These are phyloP conservation scores for Nothobranchius kuhntae DNA, from an alignment of 2,113 vertebrate genomes.

Conservation along the genomic window DNA sequence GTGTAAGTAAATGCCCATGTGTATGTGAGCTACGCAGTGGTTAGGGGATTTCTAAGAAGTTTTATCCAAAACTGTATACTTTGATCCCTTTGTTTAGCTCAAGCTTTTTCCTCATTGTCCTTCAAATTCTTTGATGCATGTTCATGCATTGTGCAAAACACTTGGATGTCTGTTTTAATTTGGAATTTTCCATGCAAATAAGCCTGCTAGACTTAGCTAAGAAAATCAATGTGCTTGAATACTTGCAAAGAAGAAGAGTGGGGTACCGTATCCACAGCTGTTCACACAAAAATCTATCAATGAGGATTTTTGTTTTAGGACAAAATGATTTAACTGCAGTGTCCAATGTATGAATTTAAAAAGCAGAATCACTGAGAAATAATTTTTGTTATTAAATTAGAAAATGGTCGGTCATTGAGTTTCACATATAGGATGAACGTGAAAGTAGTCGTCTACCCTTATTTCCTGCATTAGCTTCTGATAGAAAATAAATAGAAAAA, in stretches of 20 bases:
- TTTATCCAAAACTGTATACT: neutral
- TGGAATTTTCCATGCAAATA: constrained; percentile 29
- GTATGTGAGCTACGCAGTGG: neutral
- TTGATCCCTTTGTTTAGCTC: neutral
- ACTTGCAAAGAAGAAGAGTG: too few relatives aligned
- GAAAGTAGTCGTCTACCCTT: too few relatives aligned
- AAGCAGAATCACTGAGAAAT: too few relatives aligned
- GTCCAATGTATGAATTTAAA: too few relatives aligned
- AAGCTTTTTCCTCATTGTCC: neutral
- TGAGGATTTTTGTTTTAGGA: too few relatives aligned
- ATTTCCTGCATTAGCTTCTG: too few relatives aligned
- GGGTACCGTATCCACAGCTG: too few relatives aligned
- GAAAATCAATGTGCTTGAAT: constrained; percentile 20
- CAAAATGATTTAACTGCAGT: neutral
- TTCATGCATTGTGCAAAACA: constrained; percentile 17
- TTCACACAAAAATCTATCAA: too few relatives aligned
- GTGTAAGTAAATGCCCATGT: constrained; percentile 2
- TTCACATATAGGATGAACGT: neutral
- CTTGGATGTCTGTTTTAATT: constrained; percentile 22
- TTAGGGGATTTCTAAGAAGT: neutral
- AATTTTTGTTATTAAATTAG: constrained; percentile 13
- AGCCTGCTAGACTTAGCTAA: constrained; percentile 6
- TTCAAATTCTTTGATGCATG: constrained; percentile 16
- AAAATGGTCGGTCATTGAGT: constrained; percentile 48
- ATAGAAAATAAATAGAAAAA: too few relatives aligned